Evolutionary conservation across 2,113 vertebrate genomes (phyloP), one percentile per base, ranked within the genome.

Genomic region (Symphodus melops): DNA sequence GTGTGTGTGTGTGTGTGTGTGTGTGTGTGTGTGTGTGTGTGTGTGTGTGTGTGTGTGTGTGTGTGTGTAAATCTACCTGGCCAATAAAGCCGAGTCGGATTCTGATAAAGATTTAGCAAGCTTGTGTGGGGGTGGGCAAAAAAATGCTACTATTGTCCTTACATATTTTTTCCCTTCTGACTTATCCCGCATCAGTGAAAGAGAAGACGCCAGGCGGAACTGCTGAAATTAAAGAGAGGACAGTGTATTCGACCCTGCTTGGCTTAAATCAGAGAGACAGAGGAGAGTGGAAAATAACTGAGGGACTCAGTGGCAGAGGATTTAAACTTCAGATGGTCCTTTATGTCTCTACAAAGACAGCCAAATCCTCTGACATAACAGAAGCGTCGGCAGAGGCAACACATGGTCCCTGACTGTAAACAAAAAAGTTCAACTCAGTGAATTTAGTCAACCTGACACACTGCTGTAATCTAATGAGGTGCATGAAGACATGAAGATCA

Each of bases 281-380:
- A 63, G 57, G 28, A 67, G 63, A 78, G 74, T 53, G 66, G 52
- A 70, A 84, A 84, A 87, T 84, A 75, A 75, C 72, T 10, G 58
- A 62, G 72, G 44, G 49, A 13, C 64, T 67, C 62, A 36, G 73
- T 9, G 4, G 14, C 10, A 10, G 76, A 62, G 37, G 83, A 88
- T 89, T 90, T 87, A 75, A 66, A 67, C 75, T 70, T 69, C 0
- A 74, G 78, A 75, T 85, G 80, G 74, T 79, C 82, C 76, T 85
- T 87, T 90, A 74, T 79, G 73, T 83, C 77, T 79, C 11, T 49
- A 72, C 69, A 77, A 71, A 77, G 84, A 75, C 52, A 16, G 20
- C 0, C 74, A 90, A 91, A 90, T 85, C 89, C 88, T 82, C 62
- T 84, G 87, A 90, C 81, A 72, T 88, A 88, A 90, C 83, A 68